phyloP scores from a whole-genome alignment of 2,797 vertebrate genomes.

The Chiroxiphia lanceolata region DNA sequence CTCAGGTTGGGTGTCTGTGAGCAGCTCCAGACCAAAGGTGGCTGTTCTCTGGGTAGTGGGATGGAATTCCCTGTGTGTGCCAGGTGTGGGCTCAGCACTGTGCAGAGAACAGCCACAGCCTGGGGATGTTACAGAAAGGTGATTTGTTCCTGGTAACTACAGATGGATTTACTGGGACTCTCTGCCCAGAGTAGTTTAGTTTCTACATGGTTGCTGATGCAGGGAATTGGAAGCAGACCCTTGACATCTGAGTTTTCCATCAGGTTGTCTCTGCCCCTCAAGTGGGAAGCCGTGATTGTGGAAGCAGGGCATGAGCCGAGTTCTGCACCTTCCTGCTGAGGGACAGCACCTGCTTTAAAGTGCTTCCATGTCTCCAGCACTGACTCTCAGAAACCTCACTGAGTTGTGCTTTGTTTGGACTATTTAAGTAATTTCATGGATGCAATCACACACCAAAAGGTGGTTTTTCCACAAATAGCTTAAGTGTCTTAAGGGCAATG shows the following conservation, averaged over 20 bases:
- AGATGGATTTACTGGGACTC: neutral
- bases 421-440: neutral
- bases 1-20: neutral
- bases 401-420: neutral
- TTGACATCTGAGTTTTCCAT: neutral
- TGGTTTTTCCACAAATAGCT: neutral
- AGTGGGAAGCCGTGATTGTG: accelerated
- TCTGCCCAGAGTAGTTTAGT: neutral
- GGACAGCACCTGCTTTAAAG: neutral
- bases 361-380: neutral
- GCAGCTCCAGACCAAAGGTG: neutral
- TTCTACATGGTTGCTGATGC: neutral
- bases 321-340: neutral
- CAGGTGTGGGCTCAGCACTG: neutral
- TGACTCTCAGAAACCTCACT: neutral
- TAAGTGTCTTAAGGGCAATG: neutral
- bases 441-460: neutral
- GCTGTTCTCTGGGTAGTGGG: neutral
- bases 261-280: accelerated
- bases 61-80: neutral
- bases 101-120: neutral
- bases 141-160: neutral
- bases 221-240: neutral
- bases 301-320: neutral
- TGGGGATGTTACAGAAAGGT: neutral